Conservation (phyloP, 2,113 vertebrate genomes). For the Salvelinus fontinalis region DNA sequence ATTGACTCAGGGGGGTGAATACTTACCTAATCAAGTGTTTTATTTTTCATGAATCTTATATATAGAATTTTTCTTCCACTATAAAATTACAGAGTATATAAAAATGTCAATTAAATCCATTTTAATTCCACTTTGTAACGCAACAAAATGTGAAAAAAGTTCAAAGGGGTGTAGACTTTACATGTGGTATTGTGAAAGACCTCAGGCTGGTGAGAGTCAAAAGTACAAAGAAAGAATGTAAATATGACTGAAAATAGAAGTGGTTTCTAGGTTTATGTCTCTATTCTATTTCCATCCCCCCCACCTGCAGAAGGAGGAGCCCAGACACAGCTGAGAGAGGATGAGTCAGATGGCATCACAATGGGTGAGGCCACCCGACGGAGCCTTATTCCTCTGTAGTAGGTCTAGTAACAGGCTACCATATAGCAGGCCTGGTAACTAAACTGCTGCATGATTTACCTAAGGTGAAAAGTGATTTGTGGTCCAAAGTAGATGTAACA, state of each 20-base stretch:
- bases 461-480: slow-evolving; percentile 4
- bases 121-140: no score
- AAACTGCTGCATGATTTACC: no score
- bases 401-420: neutral
- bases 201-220: slow-evolving; percentile 34
- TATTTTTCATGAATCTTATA: no score
- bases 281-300: neutral
- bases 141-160: no score
- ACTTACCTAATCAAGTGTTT: no score
- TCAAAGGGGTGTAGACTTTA: neutral
- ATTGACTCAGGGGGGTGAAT: no score
- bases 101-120: no score
- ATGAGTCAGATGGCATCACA: slow-evolving; percentile 35
- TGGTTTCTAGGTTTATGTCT: no score
- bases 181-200: neutral
- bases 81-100: no score
- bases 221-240: slow-evolving; percentile 11
- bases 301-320: slow-evolving; percentile 10
- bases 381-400: neutral
- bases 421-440: no score
- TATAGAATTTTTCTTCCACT: no score
- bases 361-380: slow-evolving; percentile 2
- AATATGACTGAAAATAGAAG: neutral
- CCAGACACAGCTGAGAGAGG: slow-evolving; percentile 46
- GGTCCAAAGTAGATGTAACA: neutral